These are phyloP conservation scores for Sminthopsis crassicaudata DNA, from an alignment of 2,113 vertebrate species.

Conservation along the genomic window DNA sequence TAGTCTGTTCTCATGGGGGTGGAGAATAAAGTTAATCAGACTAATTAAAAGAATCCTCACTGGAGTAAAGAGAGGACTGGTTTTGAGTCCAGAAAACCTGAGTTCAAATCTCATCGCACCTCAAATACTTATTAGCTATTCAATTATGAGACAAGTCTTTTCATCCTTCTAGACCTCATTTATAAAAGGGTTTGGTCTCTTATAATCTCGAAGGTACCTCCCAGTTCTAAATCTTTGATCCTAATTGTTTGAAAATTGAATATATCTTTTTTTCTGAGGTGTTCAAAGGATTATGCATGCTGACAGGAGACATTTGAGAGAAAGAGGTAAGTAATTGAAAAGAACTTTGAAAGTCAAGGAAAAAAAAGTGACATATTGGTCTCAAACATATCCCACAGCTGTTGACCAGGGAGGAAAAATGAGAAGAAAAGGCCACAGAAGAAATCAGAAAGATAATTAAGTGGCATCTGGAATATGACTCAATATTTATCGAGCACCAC, in stretches of 20 bases:
- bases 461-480: neutral
- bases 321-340: conserved; percentile 19
- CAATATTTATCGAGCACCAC: neutral
- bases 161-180: neutral
- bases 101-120: neutral
- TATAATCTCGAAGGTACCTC: neutral
- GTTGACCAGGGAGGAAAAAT: neutral
- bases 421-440: neutral
- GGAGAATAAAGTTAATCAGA: neutral
- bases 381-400: neutral
- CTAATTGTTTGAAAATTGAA: neutral
- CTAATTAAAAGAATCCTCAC: neutral
- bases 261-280: neutral
- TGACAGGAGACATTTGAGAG: conserved; percentile 29
- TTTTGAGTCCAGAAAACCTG: neutral
- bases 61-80: neutral
- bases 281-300: neutral
- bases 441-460: neutral
- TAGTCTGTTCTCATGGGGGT: neutral
- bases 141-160: neutral
- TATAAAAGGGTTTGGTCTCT: neutral
- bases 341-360: conserved; percentile 36
- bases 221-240: neutral
- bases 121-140: neutral
- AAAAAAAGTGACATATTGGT: neutral